Evolutionary conservation across 1,140 invertebrate genomes (phyloP).

Genomic region (Cydia fagiglandana): DNA sequence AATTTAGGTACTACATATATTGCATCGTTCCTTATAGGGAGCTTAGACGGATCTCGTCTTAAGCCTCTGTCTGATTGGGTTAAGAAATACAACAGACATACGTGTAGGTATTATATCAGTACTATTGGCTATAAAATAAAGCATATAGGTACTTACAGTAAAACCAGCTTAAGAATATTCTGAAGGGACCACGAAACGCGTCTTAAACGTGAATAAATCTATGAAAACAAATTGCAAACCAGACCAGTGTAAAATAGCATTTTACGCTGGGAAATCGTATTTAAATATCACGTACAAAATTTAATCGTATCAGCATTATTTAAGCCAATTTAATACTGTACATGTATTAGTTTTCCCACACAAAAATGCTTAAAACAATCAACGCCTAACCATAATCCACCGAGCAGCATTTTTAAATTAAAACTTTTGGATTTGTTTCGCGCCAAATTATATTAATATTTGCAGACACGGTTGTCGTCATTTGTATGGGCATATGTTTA

Average conservation of each 20-base stretch:
- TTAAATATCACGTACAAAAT: too few species aligned
- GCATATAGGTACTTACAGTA: too few species aligned
- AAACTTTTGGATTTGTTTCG: not conserved
- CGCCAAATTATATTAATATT: not conserved
- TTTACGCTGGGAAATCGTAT: too few species aligned
- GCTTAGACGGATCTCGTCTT: not conserved
- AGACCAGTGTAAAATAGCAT: too few species aligned
- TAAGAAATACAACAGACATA: not conserved
- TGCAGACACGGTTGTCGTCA: not conserved
- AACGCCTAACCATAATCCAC: not conserved
- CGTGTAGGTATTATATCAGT: not conserved
- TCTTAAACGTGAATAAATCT: not conserved
- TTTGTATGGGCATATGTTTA: not conserved
- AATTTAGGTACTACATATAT: not conserved
- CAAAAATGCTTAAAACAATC: not conserved
- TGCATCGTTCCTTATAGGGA: not conserved
- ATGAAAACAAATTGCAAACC: not conserved
- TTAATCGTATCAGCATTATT: too few species aligned
- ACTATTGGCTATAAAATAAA: not conserved
- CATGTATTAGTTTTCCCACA: not conserved
- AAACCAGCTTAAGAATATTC: too few species aligned
- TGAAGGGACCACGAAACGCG: too few species aligned
- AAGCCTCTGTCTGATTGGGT: conserved; percentile 8
- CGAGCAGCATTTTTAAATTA: not conserved
- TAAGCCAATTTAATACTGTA: too few species aligned